Evolutionary conservation across 2,888 invertebrate genomes (phyloP), one percentile per base, ranked within the genome.

Genomic region (Amorpha juglandis): DNA sequence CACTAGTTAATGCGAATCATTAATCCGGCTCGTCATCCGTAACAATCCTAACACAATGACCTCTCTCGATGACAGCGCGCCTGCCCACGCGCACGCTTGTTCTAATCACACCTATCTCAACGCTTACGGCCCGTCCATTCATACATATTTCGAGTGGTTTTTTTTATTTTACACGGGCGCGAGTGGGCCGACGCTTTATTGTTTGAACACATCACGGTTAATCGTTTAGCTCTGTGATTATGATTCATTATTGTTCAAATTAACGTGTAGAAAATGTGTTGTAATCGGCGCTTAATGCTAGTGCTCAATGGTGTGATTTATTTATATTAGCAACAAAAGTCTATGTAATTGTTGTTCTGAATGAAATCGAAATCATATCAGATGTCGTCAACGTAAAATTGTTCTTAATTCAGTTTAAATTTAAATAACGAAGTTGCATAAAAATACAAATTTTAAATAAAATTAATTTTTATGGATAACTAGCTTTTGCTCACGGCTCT

Each of bases 101-200:
- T 89, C 90, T 91, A 91, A 92, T 91, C 91, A 90, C 88, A 90
- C 88, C 88, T 90, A 89, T 89, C 88, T 85, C 77, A 73, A 78
- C 78, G 77, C 81, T 79, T 73, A 78, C 79, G 78, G 78, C 77
- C 73, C 80, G 84, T 87, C 86, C 89, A 90, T 90, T 90, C 89
- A 90, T 88, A 81, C 86, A 87, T 88, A 86, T 87, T 85, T 86
- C 84, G 83, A 83, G 80, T 75, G 82, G 73, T 82, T 86, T 87
- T 88, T 81, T 80, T 80, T 80, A 80, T 75, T 81, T 80, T 78
- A 79, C 80, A 77, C 79, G 80, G 74, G 72, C 77, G 71, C 78
- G 87, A 84, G 91, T 92, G 89, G 91, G 91, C 78, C 79, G 89
- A 81, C 77, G 74, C 83, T 84, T 82, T 79, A 82, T 85, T 84